Base-by-base conservation (phyloP, 1,140 invertebrate genomes). In the Drosophila nikananu region DNA sequence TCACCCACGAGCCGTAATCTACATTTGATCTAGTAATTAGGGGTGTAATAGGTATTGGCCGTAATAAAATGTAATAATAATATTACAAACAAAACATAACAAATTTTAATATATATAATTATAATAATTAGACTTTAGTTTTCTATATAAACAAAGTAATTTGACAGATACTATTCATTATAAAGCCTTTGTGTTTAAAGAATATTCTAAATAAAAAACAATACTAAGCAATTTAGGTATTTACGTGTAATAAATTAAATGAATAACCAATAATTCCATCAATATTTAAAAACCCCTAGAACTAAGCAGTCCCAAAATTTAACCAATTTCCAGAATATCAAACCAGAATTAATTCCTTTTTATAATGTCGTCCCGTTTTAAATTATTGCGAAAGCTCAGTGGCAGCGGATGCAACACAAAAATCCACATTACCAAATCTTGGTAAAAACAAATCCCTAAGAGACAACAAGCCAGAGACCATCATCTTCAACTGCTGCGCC, bases 401-500 rank as follows among this genome's bases (percentile, higher is more conserved):
- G 41, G 23, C 48, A 25, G 23, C 23, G 9, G 48, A 25, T 15
- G 30, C 25, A 54, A 39, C 2, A 41, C 17, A 70, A n/a, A 71
- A 72, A 25, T 49, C 23, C 15, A 37, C 48, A 72, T 72, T 51
- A 37, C 37, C 30, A 72, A 72, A 73, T 39, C 54, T 27, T 15
- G 6, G 21, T 35, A 71, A 49, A 49, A 51, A 35, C n/a, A 39
- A 42, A 39, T 48, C n/a, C 51, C 68, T 49, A 59, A 37, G 48
- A 60, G 66, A 42, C 10, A 55, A 55, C 52, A 44, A 58, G 39
- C 35, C 46, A 62, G 52, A 23, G 54, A 39, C 66, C 66, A 67
- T 77, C 83, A 59, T 41, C 52, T 41, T 49, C 48, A 68, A 30
- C 68, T 66, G 25, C 62, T 66, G 39, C 42, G 51, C 64, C 55